Evolutionary conservation across 2,888 invertebrate species (phyloP).

Genomic region (Synergus itoensis): DNA sequence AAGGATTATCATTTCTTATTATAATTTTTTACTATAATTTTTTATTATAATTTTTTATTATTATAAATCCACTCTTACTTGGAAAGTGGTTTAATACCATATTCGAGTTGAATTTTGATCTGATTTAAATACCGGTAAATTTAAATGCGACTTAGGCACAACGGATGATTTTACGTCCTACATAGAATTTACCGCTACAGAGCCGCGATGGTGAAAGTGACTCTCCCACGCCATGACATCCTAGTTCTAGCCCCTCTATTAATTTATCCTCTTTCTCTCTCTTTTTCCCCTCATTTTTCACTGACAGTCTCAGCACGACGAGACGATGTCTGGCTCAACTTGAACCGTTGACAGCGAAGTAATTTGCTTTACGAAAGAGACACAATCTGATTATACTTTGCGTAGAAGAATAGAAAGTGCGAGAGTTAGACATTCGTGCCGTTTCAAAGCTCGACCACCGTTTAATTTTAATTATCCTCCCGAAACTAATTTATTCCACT

Average conservation of each 20-base stretch:
- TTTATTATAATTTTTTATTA: too few relatives aligned
- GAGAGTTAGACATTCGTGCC: constrained; percentile 14
- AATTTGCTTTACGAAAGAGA: constrained; percentile 29
- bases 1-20: background rate
- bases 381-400: constrained; percentile 25
- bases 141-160: constrained; percentile 33
- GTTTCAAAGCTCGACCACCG: constrained; percentile 13
- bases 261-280: constrained; percentile 45
- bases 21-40: too few relatives aligned
- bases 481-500: constrained; percentile 31
- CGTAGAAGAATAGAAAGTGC: constrained; percentile 38
- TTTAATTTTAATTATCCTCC: constrained; percentile 32
- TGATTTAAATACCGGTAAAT: constrained; percentile 37
- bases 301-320: constrained; percentile 3
- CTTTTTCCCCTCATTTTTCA: constrained; percentile 18
- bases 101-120: constrained; percentile 7
- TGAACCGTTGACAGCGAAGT: constrained; percentile 22
- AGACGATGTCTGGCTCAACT: constrained; percentile 23
- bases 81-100: constrained; percentile 3
- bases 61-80: background rate
- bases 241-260: constrained; percentile 50
- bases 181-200: constrained; percentile 53
- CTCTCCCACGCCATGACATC: constrained; percentile 59
- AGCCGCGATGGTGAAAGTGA: constrained; percentile 56
- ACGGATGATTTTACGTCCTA: constrained; percentile 50